phyloP scores from a whole-genome alignment of 2,113 vertebrate genomes.

The Atherinomorus stipes region DNA sequence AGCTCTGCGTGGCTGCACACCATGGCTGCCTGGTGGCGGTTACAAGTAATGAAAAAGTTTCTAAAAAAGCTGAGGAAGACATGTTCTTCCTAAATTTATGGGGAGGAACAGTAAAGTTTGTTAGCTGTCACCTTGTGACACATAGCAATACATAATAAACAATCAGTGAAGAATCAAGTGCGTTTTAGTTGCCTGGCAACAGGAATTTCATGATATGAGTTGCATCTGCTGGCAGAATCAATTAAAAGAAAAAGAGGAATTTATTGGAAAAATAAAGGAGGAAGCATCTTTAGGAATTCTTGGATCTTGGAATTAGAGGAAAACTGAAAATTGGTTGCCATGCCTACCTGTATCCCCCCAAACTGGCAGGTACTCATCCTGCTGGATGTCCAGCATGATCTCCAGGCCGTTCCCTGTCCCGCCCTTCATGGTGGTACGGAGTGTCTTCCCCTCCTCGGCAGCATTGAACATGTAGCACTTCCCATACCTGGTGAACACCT shows the following conservation, averaged over 20 bases:
- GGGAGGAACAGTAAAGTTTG: too few species aligned
- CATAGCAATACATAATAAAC: not conserved
- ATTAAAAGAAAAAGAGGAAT: not conserved
- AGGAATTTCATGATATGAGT: not conserved
- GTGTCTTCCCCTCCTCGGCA: constrained; percentile 92
- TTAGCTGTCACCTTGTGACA: not conserved
- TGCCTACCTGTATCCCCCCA: constrained; percentile 85
- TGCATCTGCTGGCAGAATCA: not conserved
- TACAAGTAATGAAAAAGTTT: not conserved
- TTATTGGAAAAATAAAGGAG: not conserved
- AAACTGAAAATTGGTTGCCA: not conserved
- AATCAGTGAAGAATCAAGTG: not conserved
- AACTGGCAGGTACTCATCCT: constrained; percentile 89
- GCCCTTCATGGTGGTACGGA: constrained; percentile 97
- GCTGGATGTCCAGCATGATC: constrained; percentile 99
- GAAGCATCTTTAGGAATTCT: not conserved
- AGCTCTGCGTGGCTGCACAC: not conserved
- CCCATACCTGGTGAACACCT: constrained; percentile 99
- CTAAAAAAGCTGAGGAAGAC: not conserved
- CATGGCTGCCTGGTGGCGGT: not conserved
- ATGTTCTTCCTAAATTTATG: not conserved
- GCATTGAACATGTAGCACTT: constrained; percentile 99
- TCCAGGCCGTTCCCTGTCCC: constrained; percentile 98
- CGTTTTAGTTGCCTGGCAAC: constrained; percentile 21
- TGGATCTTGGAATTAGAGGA: too few species aligned